Base-by-base conservation (phyloP, 2,113 vertebrate species). In the Himantopus leucocephalus region DNA sequence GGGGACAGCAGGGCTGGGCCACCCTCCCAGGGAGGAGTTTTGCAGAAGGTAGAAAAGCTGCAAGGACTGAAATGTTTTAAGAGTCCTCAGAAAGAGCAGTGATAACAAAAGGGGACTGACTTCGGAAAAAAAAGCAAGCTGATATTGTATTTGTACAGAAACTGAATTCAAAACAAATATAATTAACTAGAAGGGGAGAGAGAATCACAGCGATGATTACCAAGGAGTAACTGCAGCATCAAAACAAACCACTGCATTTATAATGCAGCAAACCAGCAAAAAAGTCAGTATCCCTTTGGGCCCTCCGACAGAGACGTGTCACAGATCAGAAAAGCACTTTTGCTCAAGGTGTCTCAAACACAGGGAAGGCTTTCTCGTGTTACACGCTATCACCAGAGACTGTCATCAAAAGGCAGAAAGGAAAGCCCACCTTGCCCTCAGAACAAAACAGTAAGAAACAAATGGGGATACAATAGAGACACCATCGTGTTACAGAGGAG, bases 401-500 rank as follows among this genome's bases (percentile, higher is more conserved):
- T 3, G 26, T 60, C 19, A 22, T 43, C 39, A 78, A 62, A 55
- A 75, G 14, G 34, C 73, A 84, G 55, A 0, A 1, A 56, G 62
- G 14, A 17, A 83, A 86, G 68, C 22, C 64, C 37, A 59, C 20
- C 24, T 8, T 43, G 23, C 4, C 24, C 58, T 35, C 72, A 37
- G 62, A n/a, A 85, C 75, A 47, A 50, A 50, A 3, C 39, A 71
- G 3, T 3, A n/a, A 53, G 58, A 45, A 2, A 3, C 48, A 7
- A 48, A 21, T 1, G 4, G 79, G 58, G 29, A 60, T 22, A 41
- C 32, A 8, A 41, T 0, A 39, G 47, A 64, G 48, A 48, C 15
- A 19, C 34, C 32, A 11, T 2, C 0, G 2, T 18, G 2, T 14
- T 2, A 7, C 6, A 34, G 23, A 18, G 59, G 17, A 72, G 82